Percentiles rank a stretch among this genome's conserved stretches.
These are phyloP conservation scores for Eristalis intricaria DNA, from an alignment of 2,888 invertebrate species.

Conservation along the genomic window DNA sequence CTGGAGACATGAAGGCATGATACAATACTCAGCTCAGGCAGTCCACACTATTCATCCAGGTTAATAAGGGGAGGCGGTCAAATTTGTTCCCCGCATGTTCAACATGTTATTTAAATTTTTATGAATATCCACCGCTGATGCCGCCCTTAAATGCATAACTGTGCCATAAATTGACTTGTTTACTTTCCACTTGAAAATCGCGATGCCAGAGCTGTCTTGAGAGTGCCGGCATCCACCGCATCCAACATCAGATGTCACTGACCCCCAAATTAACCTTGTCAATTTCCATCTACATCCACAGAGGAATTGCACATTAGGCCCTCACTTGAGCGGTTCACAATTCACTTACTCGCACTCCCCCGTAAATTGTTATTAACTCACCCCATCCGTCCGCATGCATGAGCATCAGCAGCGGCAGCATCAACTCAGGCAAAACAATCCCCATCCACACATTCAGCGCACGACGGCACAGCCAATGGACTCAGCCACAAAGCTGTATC, in stretches of 20 bases:
- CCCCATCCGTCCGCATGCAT: conserved; percentile 26
- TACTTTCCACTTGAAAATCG: conserved; percentile 37
- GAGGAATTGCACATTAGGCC: conserved; percentile 59
- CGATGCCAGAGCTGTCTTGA: conserved; percentile 29
- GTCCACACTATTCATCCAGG: no score
- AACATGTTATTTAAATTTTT: no score
- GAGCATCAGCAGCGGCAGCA: background rate
- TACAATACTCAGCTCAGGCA: no score
- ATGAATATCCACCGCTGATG: no score
- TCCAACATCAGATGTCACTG: conserved; percentile 29
- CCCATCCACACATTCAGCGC: background rate
- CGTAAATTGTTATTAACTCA: conserved; percentile 47
- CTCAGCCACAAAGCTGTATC: conserved; percentile 17
- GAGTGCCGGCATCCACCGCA: conserved; percentile 12
- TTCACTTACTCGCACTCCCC: conserved; percentile 26
- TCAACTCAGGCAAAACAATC: conserved; percentile 19
- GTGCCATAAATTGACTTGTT: conserved; percentile 34
- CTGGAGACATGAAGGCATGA: no score
- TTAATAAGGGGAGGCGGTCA: no score
- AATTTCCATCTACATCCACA: conserved; percentile 34
- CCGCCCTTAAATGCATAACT: background rate
- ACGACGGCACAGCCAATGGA: conserved; percentile 19
- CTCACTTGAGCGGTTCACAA: conserved; percentile 38
- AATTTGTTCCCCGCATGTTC: no score
- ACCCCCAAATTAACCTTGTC: conserved; percentile 64